Conservation (phyloP, 64 coral and sea anemone species). For the Montipora cactus region DNA sequence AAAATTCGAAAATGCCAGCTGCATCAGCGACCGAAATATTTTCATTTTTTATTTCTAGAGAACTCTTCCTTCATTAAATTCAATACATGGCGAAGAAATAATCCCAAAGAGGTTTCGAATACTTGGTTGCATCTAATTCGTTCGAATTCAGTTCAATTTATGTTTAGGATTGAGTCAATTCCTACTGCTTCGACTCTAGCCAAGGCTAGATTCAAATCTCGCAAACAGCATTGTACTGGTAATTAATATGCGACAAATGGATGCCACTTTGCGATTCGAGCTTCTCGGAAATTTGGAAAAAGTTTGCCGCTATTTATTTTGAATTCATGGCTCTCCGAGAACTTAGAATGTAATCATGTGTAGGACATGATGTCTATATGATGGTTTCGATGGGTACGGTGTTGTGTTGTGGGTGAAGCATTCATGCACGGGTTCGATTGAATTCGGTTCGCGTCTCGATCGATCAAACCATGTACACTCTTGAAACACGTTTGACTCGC, state of each 20-base stretch:
- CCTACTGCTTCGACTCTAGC: not conserved
- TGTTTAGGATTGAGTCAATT: not conserved
- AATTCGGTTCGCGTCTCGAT: conserved; percentile 24
- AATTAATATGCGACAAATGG: not conserved
- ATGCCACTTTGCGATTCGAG: conserved; percentile 25
- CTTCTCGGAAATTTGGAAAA: not conserved
- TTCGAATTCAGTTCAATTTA: not conserved
- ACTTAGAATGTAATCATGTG: not conserved
- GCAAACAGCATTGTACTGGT: not conserved
- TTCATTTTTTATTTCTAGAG: not conserved
- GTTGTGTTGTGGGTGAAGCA: not conserved
- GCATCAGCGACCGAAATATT: not conserved
- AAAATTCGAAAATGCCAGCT: not conserved
- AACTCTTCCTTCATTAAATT: no score
- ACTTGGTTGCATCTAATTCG: no score
- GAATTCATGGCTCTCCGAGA: not conserved
- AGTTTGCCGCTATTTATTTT: not conserved
- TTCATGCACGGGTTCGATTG: conserved; percentile 8
- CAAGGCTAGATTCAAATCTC: not conserved
- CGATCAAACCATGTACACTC: not conserved
- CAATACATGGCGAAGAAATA: no score
- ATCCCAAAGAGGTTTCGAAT: no score
- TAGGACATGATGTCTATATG: not conserved
- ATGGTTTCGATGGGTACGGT: not conserved
- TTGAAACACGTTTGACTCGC: conserved; percentile 35